These are phyloP conservation scores for Trachelus tabidus DNA, from an alignment of 2,888 invertebrate genomes.

Conservation along the genomic window DNA sequence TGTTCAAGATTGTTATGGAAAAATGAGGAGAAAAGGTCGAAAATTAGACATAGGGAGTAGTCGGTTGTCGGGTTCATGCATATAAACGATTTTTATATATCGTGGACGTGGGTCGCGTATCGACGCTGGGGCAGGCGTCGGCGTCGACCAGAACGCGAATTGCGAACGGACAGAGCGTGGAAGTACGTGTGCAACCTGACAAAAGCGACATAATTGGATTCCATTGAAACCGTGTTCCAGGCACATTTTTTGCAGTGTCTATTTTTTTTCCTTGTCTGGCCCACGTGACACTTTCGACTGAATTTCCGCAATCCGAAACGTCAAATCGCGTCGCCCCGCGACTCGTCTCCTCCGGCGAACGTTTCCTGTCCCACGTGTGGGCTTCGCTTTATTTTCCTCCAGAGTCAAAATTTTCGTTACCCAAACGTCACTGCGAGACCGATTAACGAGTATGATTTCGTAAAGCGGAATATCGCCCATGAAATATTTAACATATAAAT, in stretches of 20 bases:
- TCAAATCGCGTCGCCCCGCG: background rate
- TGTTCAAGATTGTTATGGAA: background rate
- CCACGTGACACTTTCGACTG: background rate
- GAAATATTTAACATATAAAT: background rate
- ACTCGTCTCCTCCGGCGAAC: background rate
- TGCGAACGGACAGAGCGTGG: background rate
- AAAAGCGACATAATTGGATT: conserved; percentile 19
- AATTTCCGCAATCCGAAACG: background rate
- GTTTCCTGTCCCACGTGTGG: background rate
- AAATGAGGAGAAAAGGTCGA: background rate
- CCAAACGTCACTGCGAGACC: background rate
- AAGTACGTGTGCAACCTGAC: background rate
- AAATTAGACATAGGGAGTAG: background rate
- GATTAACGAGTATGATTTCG: background rate
- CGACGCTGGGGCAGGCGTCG: background rate
- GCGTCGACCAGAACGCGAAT: background rate
- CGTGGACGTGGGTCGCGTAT: no score
- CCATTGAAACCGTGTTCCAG: conserved; percentile 9
- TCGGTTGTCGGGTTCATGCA: background rate
- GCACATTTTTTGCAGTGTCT: background rate
- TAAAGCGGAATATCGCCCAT: no score
- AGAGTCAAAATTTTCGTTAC: background rate
- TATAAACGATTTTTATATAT: no score
- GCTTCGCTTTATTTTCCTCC: background rate
- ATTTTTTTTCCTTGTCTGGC: background rate